Evolutionary conservation across 2,888 invertebrate genomes (phyloP).

Genomic region (Coenonympha arcania): DNA sequence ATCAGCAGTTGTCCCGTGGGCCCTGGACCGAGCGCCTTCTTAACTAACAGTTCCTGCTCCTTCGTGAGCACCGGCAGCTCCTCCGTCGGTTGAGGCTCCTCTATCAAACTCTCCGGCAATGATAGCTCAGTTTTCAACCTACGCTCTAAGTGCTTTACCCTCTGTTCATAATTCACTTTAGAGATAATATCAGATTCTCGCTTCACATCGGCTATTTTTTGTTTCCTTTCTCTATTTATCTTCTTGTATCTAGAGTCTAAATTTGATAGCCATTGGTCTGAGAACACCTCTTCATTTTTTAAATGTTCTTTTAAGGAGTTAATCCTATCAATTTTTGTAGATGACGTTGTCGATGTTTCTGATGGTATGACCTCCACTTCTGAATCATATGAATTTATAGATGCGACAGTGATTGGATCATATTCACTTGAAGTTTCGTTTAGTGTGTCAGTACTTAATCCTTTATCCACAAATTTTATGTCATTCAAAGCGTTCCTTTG

Average conservation of each 20-base stretch:
- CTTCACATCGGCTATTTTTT: constrained; percentile 61
- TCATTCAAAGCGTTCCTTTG: constrained; percentile 56
- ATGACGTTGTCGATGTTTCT: constrained; percentile 58
- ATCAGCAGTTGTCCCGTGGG: constrained; percentile 79
- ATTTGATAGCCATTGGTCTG: constrained; percentile 71
- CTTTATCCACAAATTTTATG: constrained; percentile 50
- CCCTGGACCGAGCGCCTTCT: constrained; percentile 73
- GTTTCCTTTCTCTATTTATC: constrained; percentile 54
- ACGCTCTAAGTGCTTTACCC: constrained; percentile 59
- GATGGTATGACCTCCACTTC: constrained; percentile 61
- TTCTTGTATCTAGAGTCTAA: constrained; percentile 65
- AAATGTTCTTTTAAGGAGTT: constrained; percentile 75
- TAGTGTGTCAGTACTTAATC: constrained; percentile 43
- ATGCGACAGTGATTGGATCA: constrained; percentile 61
- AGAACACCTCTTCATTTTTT: constrained; percentile 65
- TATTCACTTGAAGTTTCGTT: constrained; percentile 49
- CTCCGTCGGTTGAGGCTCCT: constrained; percentile 56
- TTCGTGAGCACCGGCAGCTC: constrained; percentile 77
- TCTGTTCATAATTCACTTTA: constrained; percentile 63
- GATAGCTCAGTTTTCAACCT: constrained; percentile 60
- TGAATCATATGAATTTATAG: constrained; percentile 65
- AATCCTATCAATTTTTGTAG: constrained; percentile 53
- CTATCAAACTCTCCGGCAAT: constrained; percentile 68
- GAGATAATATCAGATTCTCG: constrained; percentile 65
- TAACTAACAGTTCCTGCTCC: constrained; percentile 76